Percentiles rank a stretch among this genome's conserved stretches.
These are phyloP conservation scores for Pristionchus entomophagus DNA, from an alignment of 2,888 invertebrate species.

Conservation along the genomic window DNA sequence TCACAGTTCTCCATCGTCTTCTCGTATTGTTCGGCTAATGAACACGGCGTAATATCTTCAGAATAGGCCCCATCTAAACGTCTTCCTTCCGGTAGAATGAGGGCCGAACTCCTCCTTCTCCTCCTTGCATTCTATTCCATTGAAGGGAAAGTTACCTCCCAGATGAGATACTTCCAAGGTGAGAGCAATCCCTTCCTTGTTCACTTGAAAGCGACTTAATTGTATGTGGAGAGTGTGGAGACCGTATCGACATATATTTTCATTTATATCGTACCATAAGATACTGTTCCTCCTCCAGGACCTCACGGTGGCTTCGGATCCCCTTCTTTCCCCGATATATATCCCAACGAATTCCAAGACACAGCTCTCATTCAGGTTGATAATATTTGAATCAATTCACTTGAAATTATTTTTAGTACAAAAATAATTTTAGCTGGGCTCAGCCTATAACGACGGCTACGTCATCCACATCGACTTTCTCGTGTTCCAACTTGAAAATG, in stretches of 20 bases:
- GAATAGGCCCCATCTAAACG: conserved; percentile 13
- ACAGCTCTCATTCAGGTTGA: background rate
- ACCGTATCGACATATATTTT: no score
- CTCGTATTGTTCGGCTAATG: no score
- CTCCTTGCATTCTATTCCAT: background rate
- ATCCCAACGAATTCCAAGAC: conserved; percentile 19
- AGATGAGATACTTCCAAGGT: background rate
- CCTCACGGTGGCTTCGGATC: background rate
- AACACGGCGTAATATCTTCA: no score
- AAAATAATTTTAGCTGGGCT: background rate
- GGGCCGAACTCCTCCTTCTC: background rate
- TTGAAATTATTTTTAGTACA: background rate
- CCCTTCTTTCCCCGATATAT: conserved; percentile 19
- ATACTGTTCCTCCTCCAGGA: no score
- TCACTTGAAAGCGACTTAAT: no score
- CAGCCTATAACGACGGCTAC: background rate
- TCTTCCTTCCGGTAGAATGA: background rate
- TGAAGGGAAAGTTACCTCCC: background rate
- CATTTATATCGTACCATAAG: no score
- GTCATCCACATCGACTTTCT: conserved; percentile 31
- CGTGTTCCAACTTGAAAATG: conserved; percentile 36
- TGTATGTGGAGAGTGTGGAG: no score
- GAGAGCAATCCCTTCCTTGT: no score
- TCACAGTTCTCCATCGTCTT: no score
- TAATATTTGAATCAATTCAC: no score